A percentile compares a stretch with the other conserved stretches of the same genome.
These are phyloP conservation scores for Willowsia nigromaculata DNA, from an alignment of 2,888 invertebrate species.

Conservation along the genomic window DNA sequence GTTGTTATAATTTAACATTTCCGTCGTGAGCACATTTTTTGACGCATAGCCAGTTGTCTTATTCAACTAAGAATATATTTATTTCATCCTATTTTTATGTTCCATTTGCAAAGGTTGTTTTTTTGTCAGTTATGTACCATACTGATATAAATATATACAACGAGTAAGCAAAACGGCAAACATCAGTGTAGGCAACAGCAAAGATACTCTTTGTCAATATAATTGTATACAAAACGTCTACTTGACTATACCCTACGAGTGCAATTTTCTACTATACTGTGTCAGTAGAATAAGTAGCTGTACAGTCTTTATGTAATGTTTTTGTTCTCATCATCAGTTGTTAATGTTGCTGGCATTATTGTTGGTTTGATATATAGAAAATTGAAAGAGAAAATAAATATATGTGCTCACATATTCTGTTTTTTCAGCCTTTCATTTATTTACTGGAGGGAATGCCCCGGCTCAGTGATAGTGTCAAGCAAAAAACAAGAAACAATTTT, in stretches of 20 bases:
- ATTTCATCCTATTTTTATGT: neutral
- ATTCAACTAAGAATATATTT: constrained; percentile 44
- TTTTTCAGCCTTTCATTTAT: neutral
- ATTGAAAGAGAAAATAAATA: constrained; percentile 14
- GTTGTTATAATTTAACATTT: constrained; percentile 66
- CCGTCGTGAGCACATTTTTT: constrained; percentile 62
- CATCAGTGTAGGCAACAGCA: no score
- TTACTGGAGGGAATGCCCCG: constrained; percentile 23
- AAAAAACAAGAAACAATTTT: constrained; percentile 18
- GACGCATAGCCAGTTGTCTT: constrained; percentile 53
- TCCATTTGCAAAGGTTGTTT: no score
- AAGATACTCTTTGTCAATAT: no score
- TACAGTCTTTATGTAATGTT: neutral
- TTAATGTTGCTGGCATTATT: constrained; percentile 14
- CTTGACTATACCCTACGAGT: no score
- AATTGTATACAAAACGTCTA: no score
- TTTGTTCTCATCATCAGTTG: constrained; percentile 49
- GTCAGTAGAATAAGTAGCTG: neutral
- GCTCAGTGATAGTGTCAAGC: constrained; percentile 29
- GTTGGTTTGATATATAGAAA: neutral
- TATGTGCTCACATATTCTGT: neutral
- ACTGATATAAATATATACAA: no score
- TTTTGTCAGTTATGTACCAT: no score
- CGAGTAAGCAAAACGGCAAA: no score
- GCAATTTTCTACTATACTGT: neutral